Conservation (phyloP, 2,888 invertebrate species). For the Axea sp. region DNA sequence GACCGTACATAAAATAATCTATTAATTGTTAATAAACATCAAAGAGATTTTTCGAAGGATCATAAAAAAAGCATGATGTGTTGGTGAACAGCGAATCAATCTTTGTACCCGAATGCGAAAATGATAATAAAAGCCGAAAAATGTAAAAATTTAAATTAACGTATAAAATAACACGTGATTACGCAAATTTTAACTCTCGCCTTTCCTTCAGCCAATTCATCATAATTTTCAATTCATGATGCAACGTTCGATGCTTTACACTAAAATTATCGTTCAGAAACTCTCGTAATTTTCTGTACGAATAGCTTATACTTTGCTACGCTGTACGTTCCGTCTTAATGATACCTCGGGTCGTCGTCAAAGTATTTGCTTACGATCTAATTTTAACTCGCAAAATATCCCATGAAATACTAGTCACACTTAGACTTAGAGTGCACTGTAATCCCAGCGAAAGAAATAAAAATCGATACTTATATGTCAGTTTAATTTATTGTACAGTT, state of each 20-base stretch:
- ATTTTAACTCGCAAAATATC: conserved; percentile 42
- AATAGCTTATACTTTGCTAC: conserved; percentile 35
- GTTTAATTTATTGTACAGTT: too few relatives aligned
- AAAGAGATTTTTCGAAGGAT: too few relatives aligned
- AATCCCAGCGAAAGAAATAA: too few relatives aligned
- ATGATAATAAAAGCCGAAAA: not conserved
- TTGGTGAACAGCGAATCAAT: too few relatives aligned
- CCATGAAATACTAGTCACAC: conserved; percentile 29
- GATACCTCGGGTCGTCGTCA: conserved; percentile 36
- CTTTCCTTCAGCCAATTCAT: conserved; percentile 18
- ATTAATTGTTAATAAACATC: too few relatives aligned
- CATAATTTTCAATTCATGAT: conserved; percentile 40
- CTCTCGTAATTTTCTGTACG: conserved; percentile 35
- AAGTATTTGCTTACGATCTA: conserved; percentile 44
- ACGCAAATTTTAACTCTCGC: conserved; percentile 20
- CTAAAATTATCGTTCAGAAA: conserved; percentile 38
- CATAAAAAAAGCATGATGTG: too few relatives aligned
- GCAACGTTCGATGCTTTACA: conserved; percentile 16
- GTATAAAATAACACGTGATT: conserved; percentile 31
- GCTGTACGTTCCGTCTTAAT: conserved; percentile 30
- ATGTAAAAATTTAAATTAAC: not conserved
- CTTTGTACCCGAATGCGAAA: not conserved
- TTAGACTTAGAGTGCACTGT: too few relatives aligned
- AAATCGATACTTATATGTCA: too few relatives aligned
- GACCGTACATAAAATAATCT: too few relatives aligned